These are phyloP conservation scores for Pocota personata DNA, from an alignment of 2,888 invertebrate genomes.

Conservation along the genomic window DNA sequence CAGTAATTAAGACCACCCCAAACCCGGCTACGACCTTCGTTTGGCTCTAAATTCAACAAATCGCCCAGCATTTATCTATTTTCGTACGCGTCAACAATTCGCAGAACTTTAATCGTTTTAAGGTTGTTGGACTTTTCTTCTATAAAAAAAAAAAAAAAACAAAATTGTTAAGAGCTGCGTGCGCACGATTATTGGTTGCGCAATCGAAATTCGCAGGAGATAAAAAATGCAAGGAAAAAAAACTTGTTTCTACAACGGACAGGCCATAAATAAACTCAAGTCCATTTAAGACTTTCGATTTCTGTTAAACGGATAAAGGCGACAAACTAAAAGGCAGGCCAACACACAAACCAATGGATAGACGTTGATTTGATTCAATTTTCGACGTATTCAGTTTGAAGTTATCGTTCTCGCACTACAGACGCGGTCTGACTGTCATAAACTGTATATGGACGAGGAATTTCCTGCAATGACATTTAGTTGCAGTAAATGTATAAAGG, in stretches of 20 bases:
- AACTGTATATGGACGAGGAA: neutral
- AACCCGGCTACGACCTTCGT: constrained; percentile 63
- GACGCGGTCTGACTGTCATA: neutral
- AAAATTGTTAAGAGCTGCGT: constrained; percentile 18
- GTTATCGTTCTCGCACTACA: constrained; percentile 1
- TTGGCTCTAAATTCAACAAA: constrained; percentile 21
- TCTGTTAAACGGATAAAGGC: constrained; percentile 15
- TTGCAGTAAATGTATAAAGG: neutral
- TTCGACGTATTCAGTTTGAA: constrained; percentile 5
- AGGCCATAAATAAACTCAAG: constrained; percentile 28
- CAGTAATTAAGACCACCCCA: constrained; percentile 69
- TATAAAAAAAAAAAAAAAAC: neutral
- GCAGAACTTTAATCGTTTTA: constrained; percentile 66
- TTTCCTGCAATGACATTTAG: neutral
- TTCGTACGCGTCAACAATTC: constrained; percentile 49
- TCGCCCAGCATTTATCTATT: constrained; percentile 30
- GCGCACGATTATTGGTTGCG: constrained; percentile 55
- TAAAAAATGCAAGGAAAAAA: constrained; percentile 5
- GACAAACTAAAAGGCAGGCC: neutral
- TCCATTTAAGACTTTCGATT: constrained; percentile 55
- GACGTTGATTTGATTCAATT: constrained; percentile 43
- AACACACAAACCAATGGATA: neutral
- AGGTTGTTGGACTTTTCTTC: constrained; percentile 41
- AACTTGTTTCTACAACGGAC: constrained; percentile 18
- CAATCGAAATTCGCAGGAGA: neutral